Evolutionary conservation across 2,797 vertebrate genomes (phyloP), one percentile per base, ranked within the genome.

Genomic region (Acestrorhynchus altus): DNA sequence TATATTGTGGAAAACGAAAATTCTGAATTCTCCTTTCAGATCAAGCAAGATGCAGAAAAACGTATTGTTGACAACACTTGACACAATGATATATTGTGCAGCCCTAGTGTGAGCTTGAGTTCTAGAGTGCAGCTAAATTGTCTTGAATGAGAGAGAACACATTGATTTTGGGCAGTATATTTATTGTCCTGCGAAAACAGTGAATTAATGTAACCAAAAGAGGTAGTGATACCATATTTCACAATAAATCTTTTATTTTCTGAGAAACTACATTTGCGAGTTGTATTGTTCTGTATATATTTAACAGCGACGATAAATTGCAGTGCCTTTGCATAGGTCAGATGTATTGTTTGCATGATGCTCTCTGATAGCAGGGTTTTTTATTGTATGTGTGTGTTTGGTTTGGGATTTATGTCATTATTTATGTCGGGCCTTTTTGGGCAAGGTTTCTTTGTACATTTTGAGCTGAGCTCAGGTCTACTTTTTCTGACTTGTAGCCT

Each of bases 311-410:
- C 0, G n/a, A 59, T 20, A 31, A 70, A n/a, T 51, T 70, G 31
- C 35, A 42, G 54, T 70, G 57, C 47, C 75, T 76, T 71, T 57
- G n/a, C n/a, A 9, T 8, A n/a, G 20, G 42, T 67, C 16, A 1
- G 40, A 13, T 42, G n/a, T 26, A 35, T 68, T 59, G n/a, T 51
- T 10, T 40, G 20, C 20, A 5, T 71, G 64, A 15, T 47, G 24
- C 22, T 67, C 49, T 47, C 28, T 67, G 13, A 26, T 28, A 2
- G 22, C 11, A 1, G n/a, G n/a, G n/a, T 60, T 60, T 26, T 60
- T 9, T 56, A 42, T 54, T 44, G 31, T 2, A 6, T 35, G 2
- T 35, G 31, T 35, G 2, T 35, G 31, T 35, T 35, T 35, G 31
- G 31, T 35, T 35, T 35, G 31, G 31, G 2, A 35, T 35, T 35